Conservation (phyloP, 2,797 vertebrate genomes). For the Thalassophryne amazonica region DNA sequence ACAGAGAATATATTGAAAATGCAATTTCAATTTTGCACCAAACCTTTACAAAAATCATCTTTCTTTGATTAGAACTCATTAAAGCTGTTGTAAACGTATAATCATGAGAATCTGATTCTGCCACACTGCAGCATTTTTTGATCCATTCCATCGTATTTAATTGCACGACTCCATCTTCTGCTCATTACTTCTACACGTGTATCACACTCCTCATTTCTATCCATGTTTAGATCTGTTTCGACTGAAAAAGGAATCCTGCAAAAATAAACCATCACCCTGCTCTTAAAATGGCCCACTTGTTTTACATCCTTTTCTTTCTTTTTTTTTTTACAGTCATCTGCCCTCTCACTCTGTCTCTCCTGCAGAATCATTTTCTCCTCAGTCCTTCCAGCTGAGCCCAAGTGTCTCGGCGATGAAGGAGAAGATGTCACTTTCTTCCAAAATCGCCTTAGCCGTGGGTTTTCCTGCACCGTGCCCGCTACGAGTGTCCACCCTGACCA, state of each 20-base stretch:
- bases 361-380: neutral
- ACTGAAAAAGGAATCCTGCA: neutral
- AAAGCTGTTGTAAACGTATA: neutral
- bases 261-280: neutral
- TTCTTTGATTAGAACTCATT: neutral
- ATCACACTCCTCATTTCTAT: neutral
- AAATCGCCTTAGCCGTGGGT: conserved; percentile 77
- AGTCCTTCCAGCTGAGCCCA: conserved; percentile 70
- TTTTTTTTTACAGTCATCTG: neutral
- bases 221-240: neutral
- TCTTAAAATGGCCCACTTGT: neutral
- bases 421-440: conserved; percentile 75
- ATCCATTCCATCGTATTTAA: neutral
- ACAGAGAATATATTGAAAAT: conserved; percentile 15
- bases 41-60: neutral
- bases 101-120: neutral
- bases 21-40: neutral
- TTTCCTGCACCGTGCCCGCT: conserved; percentile 80
- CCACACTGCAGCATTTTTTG: neutral
- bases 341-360: no score
- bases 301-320: no score
- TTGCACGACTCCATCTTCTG: neutral
- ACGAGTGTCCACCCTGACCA: conserved; percentile 77
- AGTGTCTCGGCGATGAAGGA: conserved; percentile 77
- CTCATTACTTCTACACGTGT: neutral